Evolutionary conservation across 2,888 invertebrate genomes (phyloP).

Genomic region (Drosophila imparisetae): DNA sequence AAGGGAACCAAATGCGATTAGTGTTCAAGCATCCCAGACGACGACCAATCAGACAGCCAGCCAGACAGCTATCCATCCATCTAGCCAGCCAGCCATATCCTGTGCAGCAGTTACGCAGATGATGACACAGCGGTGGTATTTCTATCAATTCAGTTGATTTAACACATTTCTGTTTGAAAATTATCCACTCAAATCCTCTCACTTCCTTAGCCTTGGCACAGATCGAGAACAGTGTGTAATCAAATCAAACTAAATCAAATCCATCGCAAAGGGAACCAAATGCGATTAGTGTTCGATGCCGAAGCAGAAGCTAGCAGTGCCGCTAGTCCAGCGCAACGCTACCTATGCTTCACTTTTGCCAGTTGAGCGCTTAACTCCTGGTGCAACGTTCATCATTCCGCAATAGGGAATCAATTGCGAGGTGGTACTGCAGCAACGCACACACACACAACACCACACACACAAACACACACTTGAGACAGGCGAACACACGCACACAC

Average conservation of each 20-base stretch:
- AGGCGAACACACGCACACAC: constrained; percentile 1
- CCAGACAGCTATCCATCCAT: not conserved
- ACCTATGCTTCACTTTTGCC: constrained; percentile 59
- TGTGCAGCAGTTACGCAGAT: constrained; percentile 35
- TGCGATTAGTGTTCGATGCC: constrained; percentile 76
- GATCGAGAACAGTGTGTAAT: constrained; percentile 9
- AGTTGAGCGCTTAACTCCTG: constrained; percentile 74
- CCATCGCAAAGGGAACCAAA: constrained; percentile 79
- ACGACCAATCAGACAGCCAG: constrained; percentile 12
- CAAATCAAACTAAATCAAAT: constrained; percentile 34
- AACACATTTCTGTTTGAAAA: constrained; percentile 31
- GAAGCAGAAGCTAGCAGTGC: constrained; percentile 51
- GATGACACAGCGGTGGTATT: constrained; percentile 33
- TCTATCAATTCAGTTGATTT: constrained; percentile 38
- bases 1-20: constrained; percentile 76
- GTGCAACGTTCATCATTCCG: constrained; percentile 73
- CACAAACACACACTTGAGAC: constrained; percentile 5
- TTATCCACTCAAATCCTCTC: constrained; percentile 32
- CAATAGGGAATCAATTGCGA: constrained; percentile 77
- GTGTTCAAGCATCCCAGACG: constrained; percentile 68
- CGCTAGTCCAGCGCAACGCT: constrained; percentile 43
- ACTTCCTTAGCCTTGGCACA: constrained; percentile 51
- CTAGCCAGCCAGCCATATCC: not conserved
- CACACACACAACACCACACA: constrained; percentile 28
- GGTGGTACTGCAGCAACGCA: constrained; percentile 75